phyloP scores from a whole-genome alignment of 1,140 invertebrate species.

The Euglossa dilemma region DNA sequence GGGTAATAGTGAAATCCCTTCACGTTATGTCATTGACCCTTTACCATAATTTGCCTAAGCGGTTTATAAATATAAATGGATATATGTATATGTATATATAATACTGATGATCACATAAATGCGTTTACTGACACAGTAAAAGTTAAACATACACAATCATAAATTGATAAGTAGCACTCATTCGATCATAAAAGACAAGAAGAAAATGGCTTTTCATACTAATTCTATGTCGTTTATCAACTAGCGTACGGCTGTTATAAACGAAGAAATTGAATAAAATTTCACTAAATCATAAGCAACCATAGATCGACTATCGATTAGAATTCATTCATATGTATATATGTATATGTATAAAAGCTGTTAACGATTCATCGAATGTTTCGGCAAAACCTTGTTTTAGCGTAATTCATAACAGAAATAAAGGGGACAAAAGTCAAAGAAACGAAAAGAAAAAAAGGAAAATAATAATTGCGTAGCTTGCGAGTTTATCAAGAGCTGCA shows the following conservation, averaged over 20 bases:
- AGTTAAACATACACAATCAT: slow-evolving; percentile 48
- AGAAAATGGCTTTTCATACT: slow-evolving; percentile 39
- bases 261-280: slow-evolving; percentile 44
- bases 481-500: slow-evolving; percentile 62
- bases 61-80: slow-evolving; percentile 23
- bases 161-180: slow-evolving; percentile 32
- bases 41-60: slow-evolving; percentile 8
- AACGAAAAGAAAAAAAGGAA: background rate
- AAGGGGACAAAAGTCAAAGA: background rate
- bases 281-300: slow-evolving; percentile 48
- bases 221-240: slow-evolving; percentile 34
- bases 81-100: background rate
- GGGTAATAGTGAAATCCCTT: background rate
- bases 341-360: slow-evolving; percentile 37
- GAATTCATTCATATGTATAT: slow-evolving; percentile 37
- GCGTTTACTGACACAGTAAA: slow-evolving; percentile 38
- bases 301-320: slow-evolving; percentile 28
- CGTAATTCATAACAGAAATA: slow-evolving; percentile 22
- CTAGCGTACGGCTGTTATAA: slow-evolving; percentile 20
- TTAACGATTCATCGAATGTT: slow-evolving; percentile 68
- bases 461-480: slow-evolving; percentile 21
- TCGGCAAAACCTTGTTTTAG: slow-evolving; percentile 69
- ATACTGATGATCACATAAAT: slow-evolving; percentile 27
- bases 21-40: background rate
- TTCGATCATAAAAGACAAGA: slow-evolving; percentile 45